A percentile compares a stretch with the other conserved stretches of the same genome.
phyloP scores from a whole-genome alignment of 2,113 vertebrate species.

The Tinamus guttatus region DNA sequence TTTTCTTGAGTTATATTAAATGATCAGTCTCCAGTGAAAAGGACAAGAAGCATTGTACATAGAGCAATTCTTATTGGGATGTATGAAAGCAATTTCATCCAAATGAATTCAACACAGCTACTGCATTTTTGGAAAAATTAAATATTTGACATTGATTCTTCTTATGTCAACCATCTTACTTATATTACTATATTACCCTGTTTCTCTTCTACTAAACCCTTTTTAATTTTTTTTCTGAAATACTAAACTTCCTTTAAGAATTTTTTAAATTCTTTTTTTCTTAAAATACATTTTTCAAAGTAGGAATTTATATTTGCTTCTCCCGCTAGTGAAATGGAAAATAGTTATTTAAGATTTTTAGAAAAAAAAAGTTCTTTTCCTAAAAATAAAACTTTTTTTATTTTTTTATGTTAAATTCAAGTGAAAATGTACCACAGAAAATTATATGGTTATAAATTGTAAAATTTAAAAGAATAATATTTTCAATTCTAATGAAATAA shows the following conservation, averaged over 20 bases:
- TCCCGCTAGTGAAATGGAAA: background rate
- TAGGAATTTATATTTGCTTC: background rate
- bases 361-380: background rate
- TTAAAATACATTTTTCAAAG: background rate
- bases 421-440: background rate
- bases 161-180: background rate
- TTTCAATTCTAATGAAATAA: background rate
- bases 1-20: slow-evolving; percentile 1
- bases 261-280: background rate
- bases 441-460: background rate
- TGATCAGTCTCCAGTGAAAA: background rate
- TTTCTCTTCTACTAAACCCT: background rate
- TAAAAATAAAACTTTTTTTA: rapidly evolving
- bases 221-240: background rate
- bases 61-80: background rate
- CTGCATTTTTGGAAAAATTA: background rate
- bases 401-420: background rate
- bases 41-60: rapidly evolving
- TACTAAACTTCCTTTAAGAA: background rate
- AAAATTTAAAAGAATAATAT: background rate
- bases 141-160: background rate
- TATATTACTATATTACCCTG: background rate
- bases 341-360: background rate
- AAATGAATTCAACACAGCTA: background rate
- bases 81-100: background rate